Conservation (phyloP, 1,140 invertebrate species). For the Acromyrmex charruanus region DNA sequence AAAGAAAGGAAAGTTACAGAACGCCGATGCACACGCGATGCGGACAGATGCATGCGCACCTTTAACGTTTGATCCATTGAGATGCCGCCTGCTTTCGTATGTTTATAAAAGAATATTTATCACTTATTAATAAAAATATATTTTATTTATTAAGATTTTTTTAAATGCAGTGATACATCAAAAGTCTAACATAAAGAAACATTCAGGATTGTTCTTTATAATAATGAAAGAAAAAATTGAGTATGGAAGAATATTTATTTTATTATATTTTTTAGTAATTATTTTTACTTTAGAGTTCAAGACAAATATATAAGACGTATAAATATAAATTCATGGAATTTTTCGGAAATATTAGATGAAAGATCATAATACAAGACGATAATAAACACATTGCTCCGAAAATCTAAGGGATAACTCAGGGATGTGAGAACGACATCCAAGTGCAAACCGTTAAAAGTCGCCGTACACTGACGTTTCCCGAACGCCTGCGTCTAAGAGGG, state of each 20-base stretch:
- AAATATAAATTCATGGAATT: neutral
- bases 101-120: slow-evolving; percentile 35
- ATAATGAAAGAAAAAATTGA: too few relatives aligned
- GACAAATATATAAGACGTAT: neutral
- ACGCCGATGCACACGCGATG: slow-evolving; percentile 72
- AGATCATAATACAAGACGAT: neutral
- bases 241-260: neutral
- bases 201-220: neutral
- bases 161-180: neutral
- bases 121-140: slow-evolving; percentile 28
- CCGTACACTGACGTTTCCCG: slow-evolving; percentile 36
- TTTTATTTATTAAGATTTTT: neutral
- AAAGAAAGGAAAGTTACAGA: slow-evolving; percentile 55
- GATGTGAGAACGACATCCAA: neutral
- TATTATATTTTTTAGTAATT: neutral
- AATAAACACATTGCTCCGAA: neutral
- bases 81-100: slow-evolving; percentile 42
- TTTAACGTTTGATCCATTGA: slow-evolving; percentile 71
- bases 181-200: neutral
- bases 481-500: slow-evolving; percentile 25
- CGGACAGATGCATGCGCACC: slow-evolving; percentile 74
- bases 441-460: slow-evolving; percentile 56
- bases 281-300: neutral
- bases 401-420: neutral
- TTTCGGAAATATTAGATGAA: neutral